Evolutionary conservation across 2,113 vertebrate species (phyloP), one percentile per base, ranked within the genome.

Genomic region (Lepidiolamprologus cunningtoni): DNA sequence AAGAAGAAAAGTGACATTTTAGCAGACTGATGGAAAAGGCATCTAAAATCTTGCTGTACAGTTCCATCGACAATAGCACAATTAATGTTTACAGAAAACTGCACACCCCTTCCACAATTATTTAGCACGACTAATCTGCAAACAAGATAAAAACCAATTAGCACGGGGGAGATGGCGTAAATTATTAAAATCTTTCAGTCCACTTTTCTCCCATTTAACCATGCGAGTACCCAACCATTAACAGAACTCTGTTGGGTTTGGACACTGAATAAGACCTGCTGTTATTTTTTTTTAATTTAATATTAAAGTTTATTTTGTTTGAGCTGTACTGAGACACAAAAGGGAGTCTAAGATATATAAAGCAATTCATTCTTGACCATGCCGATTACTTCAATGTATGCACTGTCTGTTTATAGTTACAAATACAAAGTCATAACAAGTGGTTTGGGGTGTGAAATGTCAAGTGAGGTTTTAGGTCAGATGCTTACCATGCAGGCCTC

Each of bases 401-500:
- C 4, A 28, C 4, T 17, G 40, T 19, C 9, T 28, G 45, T 8
- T 21, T 68, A 45, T 8, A 58, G 23, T 8, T 42, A 45, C 40
- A 61, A 81, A 61, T 42, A n/a, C 7, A 31, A 45, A 26, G 6
- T 37, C 57, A 37, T 81, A 66, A 11, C 19, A 61, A 63, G 31
- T 68, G 13, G 19, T 33, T 13, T 78, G 9, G 17, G 7, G 13
- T 78, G 53, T 37, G 28, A 42, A 45, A 21, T 71, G 17, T 37
- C 16, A 31, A 80, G 6, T 82, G 5, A 58, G 58, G 61, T 90
- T 91, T 78, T 89, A 88, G 92, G 84, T 93, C 91, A 92, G 92
- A 95, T 94, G 89, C 97, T 98, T 97, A 99, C 99, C 98, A 99
- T 99, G 97, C 98, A 99, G 88, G 99, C 99, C 88, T 99, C 99